phyloP scores from a whole-genome alignment of 2,797 vertebrate species.

The Tauraco hartlaubi region DNA sequence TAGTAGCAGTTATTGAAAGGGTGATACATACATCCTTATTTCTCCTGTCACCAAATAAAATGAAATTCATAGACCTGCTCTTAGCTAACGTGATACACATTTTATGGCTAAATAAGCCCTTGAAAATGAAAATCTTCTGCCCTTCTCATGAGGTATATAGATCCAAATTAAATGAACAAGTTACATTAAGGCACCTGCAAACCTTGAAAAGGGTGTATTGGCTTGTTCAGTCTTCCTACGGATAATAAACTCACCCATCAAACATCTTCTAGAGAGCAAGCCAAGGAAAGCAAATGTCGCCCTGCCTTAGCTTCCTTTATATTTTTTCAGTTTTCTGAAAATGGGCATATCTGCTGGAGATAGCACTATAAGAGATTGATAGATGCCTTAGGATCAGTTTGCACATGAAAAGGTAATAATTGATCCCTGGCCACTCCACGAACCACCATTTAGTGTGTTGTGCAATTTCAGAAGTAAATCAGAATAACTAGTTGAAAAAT shows the following conservation, averaged over 20 bases:
- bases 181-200: slow-evolving; percentile 39
- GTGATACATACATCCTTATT: slow-evolving; percentile 11
- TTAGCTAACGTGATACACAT: neutral
- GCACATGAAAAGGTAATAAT: slow-evolving; percentile 10
- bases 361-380: neutral
- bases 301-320: neutral
- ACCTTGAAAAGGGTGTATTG: slow-evolving; percentile 42
- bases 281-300: neutral
- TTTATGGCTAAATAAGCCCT: slow-evolving; percentile 61
- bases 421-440: slow-evolving; percentile 13
- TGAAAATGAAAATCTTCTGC: slow-evolving; percentile 64
- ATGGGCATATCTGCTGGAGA: neutral
- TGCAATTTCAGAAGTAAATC: slow-evolving; percentile 39
- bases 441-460: neutral
- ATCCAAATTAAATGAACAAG: slow-evolving; percentile 53
- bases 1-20: slow-evolving; percentile 36
- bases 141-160: slow-evolving; percentile 35
- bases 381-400: neutral
- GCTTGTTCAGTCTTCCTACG: neutral
- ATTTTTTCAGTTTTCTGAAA: slow-evolving; percentile 9
- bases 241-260: slow-evolving; percentile 11
- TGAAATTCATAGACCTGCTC: slow-evolving; percentile 56
- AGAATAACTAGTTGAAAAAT: slow-evolving; percentile 24
- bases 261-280: neutral
- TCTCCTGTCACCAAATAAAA: slow-evolving; percentile 45